A percentile compares a stretch with the other conserved stretches of the same genome.
Evolutionary conservation across 2,113 vertebrate genomes (phyloP).

Genomic region (Sapayoa aenigma): DNA sequence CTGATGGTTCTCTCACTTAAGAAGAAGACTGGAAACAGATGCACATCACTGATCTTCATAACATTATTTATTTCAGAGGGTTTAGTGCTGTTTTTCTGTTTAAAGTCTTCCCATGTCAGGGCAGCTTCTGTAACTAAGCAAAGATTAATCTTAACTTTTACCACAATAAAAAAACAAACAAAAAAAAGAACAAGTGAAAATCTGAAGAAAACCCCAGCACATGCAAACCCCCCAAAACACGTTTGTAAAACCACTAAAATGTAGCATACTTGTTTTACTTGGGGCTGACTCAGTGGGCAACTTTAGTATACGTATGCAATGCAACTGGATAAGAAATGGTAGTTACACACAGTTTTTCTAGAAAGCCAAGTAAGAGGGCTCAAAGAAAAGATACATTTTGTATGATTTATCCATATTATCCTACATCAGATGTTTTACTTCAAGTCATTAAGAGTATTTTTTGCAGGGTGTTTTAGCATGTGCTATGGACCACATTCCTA

Average conservation of each 20-base stretch:
- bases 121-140: background rate
- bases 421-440: background rate
- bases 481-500: background rate
- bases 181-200: background rate
- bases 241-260: background rate
- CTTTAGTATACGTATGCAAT: background rate
- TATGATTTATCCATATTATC: background rate
- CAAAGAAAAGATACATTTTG: background rate
- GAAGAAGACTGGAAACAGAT: background rate
- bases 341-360: background rate
- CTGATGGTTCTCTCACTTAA: background rate
- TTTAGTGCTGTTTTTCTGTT: background rate
- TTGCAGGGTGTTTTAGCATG: background rate
- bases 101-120: background rate
- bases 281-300: background rate
- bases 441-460: background rate
- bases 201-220: background rate
- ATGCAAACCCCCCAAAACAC: accelerated
- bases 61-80: background rate
- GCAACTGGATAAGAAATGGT: background rate
- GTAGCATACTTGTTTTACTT: background rate
- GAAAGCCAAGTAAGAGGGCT: background rate
- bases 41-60: background rate
- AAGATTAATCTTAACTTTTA: background rate
- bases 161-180: background rate